Evolutionary conservation across 2,888 invertebrate species (phyloP).

Genomic region (Philopedon plagiatum): DNA sequence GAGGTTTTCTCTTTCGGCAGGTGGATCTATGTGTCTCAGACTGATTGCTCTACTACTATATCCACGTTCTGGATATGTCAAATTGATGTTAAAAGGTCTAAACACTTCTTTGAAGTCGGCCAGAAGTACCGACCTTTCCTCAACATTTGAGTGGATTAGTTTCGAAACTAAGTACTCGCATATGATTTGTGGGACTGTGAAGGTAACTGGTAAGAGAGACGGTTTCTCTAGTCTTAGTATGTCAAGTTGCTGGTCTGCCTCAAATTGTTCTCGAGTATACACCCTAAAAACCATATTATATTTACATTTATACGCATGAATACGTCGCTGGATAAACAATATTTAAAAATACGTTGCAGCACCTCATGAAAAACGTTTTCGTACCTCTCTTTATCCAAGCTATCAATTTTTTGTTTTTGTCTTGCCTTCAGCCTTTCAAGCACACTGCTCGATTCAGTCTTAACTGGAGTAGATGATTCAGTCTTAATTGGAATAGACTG

Average conservation of each 20-base stretch:
- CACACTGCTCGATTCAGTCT: constrained; percentile 6
- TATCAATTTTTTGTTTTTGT: constrained; percentile 43
- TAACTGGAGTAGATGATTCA: not conserved
- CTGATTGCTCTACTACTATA: not conserved
- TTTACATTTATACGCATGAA: no score
- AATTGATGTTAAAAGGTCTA: constrained; percentile 21
- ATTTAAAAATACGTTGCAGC: no score
- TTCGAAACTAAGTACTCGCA: constrained; percentile 31
- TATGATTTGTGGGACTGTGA: not conserved
- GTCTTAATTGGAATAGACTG: not conserved
- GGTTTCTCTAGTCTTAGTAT: constrained; percentile 2
- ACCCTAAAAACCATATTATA: constrained; percentile 27
- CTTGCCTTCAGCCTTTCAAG: constrained; percentile 49
- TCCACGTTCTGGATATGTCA: not conserved
- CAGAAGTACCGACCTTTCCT: not conserved
- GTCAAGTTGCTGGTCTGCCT: constrained; percentile 21
- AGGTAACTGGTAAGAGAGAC: not conserved
- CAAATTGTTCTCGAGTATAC: constrained; percentile 35
- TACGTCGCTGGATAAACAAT: no score
- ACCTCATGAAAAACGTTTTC: not conserved
- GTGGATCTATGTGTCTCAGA: not conserved
- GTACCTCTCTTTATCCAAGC: constrained; percentile 24
- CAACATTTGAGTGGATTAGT: not conserved
- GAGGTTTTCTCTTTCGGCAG: not conserved
- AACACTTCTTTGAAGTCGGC: not conserved